Evolutionary conservation across 2,888 invertebrate species (phyloP), one percentile per base, ranked within the genome.

Genomic region (Hoplodrina ambigua): DNA sequence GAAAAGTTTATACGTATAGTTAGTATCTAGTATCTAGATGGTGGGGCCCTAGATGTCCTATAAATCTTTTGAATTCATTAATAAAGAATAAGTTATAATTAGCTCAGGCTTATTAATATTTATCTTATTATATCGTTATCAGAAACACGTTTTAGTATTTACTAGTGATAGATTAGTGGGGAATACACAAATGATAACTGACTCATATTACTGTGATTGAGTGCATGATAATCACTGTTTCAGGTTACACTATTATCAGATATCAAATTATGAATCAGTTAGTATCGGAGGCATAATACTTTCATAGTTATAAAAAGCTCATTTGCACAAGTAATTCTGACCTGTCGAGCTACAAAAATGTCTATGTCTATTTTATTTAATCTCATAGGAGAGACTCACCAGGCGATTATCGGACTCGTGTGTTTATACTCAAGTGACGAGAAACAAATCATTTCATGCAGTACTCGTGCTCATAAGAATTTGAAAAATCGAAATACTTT

Each of bases 111-210:
- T 52, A 68, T 33, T 20, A 19, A 20, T 37, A 11, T 15, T 41
- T 49, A 41, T 55, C 19, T 50, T 19, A 19, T 33, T 49, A 6
- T n/a, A 8, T 7, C 19, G 49, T 30, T 41, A 73, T 55, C 41
- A 50, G 54, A 44, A 25, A 50, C 41, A 70, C 54, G n/a, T 50
- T 49, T 72, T 49, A 54, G 19, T 49, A 62, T 72, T 60, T 30
- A 20, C 25, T 30, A 30, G 20, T 49, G 25, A 49, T 49, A 54
- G 19, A 64, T 64, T 20, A 64, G 20, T 50, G 15, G 17, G 52
- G 19, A 62, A 20, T 44, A 72, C 25, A 54, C 37, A n/a, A 7
- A 50, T 55, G 11, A 44, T 25, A 50, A 17, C 49, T 50, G 66
- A 74, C 20, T 71, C 49, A 55, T 63, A 49, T 30, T 49, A 41